These are phyloP conservation scores for Scolanthus callimorphus DNA, from an alignment of 92 coral and sea anemone genomes.

Conservation along the genomic window DNA sequence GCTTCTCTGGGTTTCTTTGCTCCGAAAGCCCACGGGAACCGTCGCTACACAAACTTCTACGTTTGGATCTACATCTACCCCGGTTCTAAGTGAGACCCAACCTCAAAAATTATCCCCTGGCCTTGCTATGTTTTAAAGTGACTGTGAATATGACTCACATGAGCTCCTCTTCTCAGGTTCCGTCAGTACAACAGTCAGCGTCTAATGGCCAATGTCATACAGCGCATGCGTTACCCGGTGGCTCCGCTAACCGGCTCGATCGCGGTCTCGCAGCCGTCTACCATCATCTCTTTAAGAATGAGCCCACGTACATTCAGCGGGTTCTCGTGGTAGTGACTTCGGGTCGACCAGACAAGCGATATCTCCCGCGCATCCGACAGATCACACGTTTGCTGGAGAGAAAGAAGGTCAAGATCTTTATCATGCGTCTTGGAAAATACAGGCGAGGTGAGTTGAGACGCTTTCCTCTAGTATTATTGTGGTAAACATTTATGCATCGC, in stretches of 20 bases:
- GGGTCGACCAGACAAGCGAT: slow-evolving; percentile 63
- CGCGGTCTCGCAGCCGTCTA: slow-evolving; percentile 58
- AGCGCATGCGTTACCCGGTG: slow-evolving; percentile 49
- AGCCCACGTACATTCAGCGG: slow-evolving; percentile 76
- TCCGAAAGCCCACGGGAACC: too few species aligned
- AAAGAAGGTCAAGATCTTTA: slow-evolving; percentile 68
- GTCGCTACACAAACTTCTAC: too few species aligned
- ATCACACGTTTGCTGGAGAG: slow-evolving; percentile 48
- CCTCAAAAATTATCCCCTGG: too few species aligned
- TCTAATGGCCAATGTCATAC: slow-evolving; percentile 51
- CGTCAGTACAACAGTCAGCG: slow-evolving; percentile 49
- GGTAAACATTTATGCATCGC: too few species aligned
- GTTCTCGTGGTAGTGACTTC: slow-evolving; percentile 62
- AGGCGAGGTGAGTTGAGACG: slow-evolving; percentile 39
- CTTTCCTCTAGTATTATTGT: too few species aligned
- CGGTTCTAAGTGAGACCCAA: too few species aligned
- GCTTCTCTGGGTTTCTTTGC: too few species aligned
- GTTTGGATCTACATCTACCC: too few species aligned
- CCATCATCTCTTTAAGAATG: slow-evolving; percentile 38
- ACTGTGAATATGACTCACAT: too few species aligned
- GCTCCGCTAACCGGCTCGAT: slow-evolving; percentile 69
- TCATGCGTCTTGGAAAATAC: slow-evolving; percentile 52
- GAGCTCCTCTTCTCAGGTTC: too few species aligned
- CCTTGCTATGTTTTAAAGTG: too few species aligned
- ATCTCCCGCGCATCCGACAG: slow-evolving; percentile 44